Conservation (phyloP, 1,140 invertebrate species). For the Cecropterus lyciades region DNA sequence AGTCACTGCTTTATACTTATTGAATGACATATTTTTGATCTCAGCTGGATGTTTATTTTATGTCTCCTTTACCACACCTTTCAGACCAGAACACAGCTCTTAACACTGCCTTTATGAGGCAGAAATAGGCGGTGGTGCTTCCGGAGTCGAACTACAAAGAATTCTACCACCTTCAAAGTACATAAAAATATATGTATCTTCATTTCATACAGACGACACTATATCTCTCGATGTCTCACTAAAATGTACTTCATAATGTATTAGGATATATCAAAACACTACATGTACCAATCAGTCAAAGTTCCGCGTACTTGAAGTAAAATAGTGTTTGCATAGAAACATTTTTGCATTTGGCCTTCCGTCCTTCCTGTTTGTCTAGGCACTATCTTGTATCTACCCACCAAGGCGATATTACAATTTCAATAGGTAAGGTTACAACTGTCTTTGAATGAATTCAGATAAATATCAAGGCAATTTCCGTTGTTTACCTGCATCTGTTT, state of each 20-base stretch:
- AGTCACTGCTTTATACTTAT: too few species aligned
- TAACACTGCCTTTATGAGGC: too few species aligned
- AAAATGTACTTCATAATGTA: not conserved
- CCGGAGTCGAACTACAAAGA: too few species aligned
- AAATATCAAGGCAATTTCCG: slow-evolving; percentile 32
- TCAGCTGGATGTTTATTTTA: too few species aligned
- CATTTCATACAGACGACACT: too few species aligned
- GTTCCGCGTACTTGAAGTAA: not conserved
- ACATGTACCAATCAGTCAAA: not conserved
- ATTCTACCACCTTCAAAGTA: too few species aligned
- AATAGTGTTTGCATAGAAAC: slow-evolving; percentile 14
- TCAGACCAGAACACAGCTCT: too few species aligned
- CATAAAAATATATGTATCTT: too few species aligned
- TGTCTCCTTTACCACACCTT: too few species aligned
- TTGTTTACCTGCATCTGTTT: slow-evolving; percentile 12
- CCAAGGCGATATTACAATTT: slow-evolving; percentile 29
- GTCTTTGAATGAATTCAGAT: slow-evolving; percentile 25
- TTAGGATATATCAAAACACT: not conserved
- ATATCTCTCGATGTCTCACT: too few species aligned
- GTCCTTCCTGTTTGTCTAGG: slow-evolving; percentile 20
- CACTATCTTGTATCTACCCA: not conserved
- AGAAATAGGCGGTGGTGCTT: too few species aligned
- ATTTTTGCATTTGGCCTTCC: slow-evolving; percentile 28
- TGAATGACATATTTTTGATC: too few species aligned
- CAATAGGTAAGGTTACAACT: slow-evolving; percentile 22